A percentile compares a stretch with the other conserved stretches of the same genome.
phyloP scores from a whole-genome alignment of 2,113 vertebrate species.

The Brevimyrus niger region DNA sequence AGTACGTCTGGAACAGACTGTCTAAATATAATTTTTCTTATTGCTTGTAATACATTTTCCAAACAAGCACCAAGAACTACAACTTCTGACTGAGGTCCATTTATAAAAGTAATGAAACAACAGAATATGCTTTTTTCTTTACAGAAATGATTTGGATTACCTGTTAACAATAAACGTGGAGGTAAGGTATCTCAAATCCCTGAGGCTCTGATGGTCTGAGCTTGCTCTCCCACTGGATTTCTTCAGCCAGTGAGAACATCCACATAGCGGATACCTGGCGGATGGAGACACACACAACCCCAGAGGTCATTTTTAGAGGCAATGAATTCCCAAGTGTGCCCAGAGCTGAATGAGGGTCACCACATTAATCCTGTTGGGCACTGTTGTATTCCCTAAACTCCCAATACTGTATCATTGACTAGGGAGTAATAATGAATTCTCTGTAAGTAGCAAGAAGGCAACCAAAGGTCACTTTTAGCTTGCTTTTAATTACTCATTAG shows the following conservation, averaged over 20 bases:
- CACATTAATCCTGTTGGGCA: slow-evolving; percentile 68
- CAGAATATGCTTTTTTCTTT: background rate
- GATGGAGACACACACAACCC: slow-evolving; percentile 36
- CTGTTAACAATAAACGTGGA: background rate
- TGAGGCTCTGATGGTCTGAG: background rate
- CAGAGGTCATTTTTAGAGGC: slow-evolving; percentile 56
- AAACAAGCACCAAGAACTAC: background rate
- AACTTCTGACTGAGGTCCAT: background rate
- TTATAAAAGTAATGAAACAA: background rate
- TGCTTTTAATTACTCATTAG: slow-evolving; percentile 61
- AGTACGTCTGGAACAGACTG: background rate
- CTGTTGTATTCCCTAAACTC: slow-evolving; percentile 53
- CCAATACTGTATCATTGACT: slow-evolving; percentile 62
- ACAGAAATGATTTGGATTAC: background rate
- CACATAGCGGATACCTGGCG: background rate
- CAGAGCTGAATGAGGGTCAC: slow-evolving; percentile 58
- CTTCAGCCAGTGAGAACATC: background rate
- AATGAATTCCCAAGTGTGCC: slow-evolving; percentile 59
- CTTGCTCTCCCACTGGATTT: background rate
- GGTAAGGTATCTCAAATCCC: background rate
- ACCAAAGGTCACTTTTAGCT: slow-evolving; percentile 56
- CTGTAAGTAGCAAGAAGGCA: slow-evolving; percentile 38
- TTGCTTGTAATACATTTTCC: background rate
- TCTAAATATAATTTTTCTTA: background rate
- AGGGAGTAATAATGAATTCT: slow-evolving; percentile 64